Percentiles rank a stretch among this genome's conserved stretches.
These are phyloP conservation scores for Plagiodera versicolora DNA, from an alignment of 2,888 invertebrate genomes.

Conservation along the genomic window DNA sequence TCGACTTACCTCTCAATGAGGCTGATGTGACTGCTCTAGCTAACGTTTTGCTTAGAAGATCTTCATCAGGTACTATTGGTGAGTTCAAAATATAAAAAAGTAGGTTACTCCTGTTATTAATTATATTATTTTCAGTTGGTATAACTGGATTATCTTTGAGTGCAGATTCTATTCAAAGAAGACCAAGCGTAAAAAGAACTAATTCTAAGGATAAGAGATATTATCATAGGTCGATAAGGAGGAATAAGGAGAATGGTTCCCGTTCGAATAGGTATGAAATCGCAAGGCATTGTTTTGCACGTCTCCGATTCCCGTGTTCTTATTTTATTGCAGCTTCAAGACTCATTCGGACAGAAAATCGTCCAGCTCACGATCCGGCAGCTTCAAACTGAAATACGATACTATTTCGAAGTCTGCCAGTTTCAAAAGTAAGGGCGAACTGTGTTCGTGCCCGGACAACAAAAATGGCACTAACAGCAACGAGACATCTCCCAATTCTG, in stretches of 20 bases:
- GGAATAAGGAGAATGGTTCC: slow-evolving; percentile 62
- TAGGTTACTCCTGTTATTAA: too few relatives aligned
- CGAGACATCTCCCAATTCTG: slow-evolving; percentile 31
- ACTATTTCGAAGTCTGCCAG: slow-evolving; percentile 53
- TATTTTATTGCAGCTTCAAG: slow-evolving; percentile 47
- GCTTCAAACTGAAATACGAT: slow-evolving; percentile 53
- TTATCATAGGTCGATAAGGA: slow-evolving; percentile 59
- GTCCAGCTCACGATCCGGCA: slow-evolving; percentile 48
- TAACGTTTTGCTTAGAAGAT: slow-evolving; percentile 54
- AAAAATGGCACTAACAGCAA: slow-evolving; percentile 24
- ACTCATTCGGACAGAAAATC: slow-evolving; percentile 47
- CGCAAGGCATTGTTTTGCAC: slow-evolving; percentile 6
- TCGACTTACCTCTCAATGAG: slow-evolving; percentile 55
- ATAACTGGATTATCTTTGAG: slow-evolving; percentile 64
- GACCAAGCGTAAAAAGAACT: slow-evolving; percentile 60
- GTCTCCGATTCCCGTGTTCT: too few relatives aligned
- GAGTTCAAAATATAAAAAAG: too few relatives aligned
- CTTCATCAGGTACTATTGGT: slow-evolving; percentile 64
- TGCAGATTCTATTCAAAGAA: slow-evolving; percentile 65
- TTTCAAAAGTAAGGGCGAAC: slow-evolving; percentile 51
- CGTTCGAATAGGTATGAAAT: slow-evolving; percentile 51
- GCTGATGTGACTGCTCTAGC: slow-evolving; percentile 52
- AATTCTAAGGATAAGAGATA: slow-evolving; percentile 60
- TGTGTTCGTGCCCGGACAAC: slow-evolving; percentile 49
- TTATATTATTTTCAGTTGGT: slow-evolving; percentile 57